These are phyloP conservation scores for Meteorus colon DNA, from an alignment of 2,888 invertebrate species.

Conservation along the genomic window DNA sequence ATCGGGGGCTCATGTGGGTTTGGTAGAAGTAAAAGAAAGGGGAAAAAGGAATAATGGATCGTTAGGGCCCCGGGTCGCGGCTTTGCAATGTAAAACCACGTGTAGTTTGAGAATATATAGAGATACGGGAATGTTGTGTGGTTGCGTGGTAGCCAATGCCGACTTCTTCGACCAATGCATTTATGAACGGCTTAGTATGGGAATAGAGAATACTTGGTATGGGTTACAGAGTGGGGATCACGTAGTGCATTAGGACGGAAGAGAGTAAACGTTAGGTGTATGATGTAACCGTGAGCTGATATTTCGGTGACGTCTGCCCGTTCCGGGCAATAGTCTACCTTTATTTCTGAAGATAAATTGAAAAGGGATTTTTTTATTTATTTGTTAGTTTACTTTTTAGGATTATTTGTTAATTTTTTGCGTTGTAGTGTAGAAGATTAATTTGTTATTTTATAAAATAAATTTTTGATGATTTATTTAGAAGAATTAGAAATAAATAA, in stretches of 20 bases:
- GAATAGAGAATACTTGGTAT: constrained; percentile 11
- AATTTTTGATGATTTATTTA: too few relatives aligned
- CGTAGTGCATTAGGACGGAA: constrained; percentile 6
- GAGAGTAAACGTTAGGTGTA: constrained; percentile 3
- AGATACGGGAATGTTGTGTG: not conserved
- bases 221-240: not conserved
- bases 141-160: too few relatives aligned
- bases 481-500: too few relatives aligned
- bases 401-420: too few relatives aligned
- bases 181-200: constrained; percentile 9
- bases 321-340: not conserved
- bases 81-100: not conserved
- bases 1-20: too few relatives aligned
- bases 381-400: too few relatives aligned
- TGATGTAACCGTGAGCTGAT: constrained; percentile 45
- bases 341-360: constrained; percentile 16
- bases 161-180: not conserved
- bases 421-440: too few relatives aligned
- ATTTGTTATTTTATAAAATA: too few relatives aligned
- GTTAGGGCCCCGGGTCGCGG: not conserved
- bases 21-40: too few relatives aligned
- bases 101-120: not conserved
- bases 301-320: constrained; percentile 40
- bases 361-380: too few relatives aligned
- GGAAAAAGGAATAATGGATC: too few relatives aligned